phyloP scores from a whole-genome alignment of 2,113 vertebrate genomes.

The Ursus arctos region DNA sequence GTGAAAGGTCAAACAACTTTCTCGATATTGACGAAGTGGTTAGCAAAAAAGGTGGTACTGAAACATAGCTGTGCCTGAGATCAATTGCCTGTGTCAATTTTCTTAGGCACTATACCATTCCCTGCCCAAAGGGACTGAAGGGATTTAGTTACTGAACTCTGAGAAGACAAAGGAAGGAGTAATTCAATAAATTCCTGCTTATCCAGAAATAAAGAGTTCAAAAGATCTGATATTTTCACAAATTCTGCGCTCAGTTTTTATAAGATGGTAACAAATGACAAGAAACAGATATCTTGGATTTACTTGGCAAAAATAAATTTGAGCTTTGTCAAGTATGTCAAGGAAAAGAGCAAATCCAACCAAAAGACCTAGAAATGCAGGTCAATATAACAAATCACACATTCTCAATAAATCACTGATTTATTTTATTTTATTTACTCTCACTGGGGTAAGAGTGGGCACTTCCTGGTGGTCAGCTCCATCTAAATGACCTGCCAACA shows the following conservation, averaged over 20 bases:
- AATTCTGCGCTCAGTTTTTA: slow-evolving; percentile 18
- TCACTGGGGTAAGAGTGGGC: neutral
- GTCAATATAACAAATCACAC: neutral
- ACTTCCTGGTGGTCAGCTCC: neutral
- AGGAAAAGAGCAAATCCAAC: neutral
- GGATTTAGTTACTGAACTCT: neutral
- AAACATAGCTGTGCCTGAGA: neutral
- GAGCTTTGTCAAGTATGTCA: neutral
- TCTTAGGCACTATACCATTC: neutral
- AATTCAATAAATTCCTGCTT: neutral
- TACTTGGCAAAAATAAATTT: slow-evolving; percentile 34
- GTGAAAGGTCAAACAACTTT: neutral
- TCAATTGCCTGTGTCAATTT: neutral
- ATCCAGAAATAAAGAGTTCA: slow-evolving; percentile 5
- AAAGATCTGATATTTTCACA: slow-evolving; percentile 33
- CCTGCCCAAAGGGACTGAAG: neutral
- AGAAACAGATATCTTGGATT: neutral
- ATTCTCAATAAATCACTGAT: neutral
- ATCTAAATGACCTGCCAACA: neutral
- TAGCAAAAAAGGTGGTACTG: neutral
- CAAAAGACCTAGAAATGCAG: neutral
- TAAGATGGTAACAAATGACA: neutral
- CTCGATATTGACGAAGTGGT: neutral
- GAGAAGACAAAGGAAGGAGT: neutral
- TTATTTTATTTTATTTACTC: no score